Evolutionary conservation across 2,797 vertebrate species (phyloP).

Genomic region (Pseudotriccus pelzelni): DNA sequence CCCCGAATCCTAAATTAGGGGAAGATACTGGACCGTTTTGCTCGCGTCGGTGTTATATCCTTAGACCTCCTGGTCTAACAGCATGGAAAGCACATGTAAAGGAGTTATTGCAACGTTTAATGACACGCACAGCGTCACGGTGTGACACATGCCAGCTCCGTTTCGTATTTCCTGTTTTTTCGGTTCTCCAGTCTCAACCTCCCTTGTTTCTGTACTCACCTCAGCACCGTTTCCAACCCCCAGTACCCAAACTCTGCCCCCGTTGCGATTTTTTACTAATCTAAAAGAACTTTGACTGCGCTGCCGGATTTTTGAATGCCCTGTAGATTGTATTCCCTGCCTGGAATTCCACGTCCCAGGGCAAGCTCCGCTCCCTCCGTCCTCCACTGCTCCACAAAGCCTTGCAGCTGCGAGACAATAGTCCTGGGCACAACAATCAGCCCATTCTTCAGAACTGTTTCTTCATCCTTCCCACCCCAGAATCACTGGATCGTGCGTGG

Average conservation of each 20-base stretch:
- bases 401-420: conserved; percentile 45
- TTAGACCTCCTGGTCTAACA: not conserved
- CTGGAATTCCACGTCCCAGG: not conserved
- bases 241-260: not conserved
- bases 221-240: not conserved
- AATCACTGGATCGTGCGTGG: not conserved
- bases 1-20: not conserved
- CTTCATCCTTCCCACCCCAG: not conserved
- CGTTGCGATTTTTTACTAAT: fast-evolving
- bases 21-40: not conserved
- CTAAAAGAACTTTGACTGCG: not conserved
- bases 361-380: not conserved
- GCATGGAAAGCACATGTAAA: not conserved
- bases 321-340: not conserved
- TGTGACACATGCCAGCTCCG: not conserved
- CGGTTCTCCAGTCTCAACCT: not conserved
- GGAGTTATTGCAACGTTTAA: not conserved
- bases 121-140: not conserved
- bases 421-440: conserved; percentile 42
- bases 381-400: conserved; percentile 14
- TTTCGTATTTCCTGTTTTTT: not conserved
- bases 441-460: not conserved
- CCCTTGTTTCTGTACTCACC: not conserved
- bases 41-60: not conserved
- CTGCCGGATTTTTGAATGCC: not conserved